These are phyloP conservation scores for Torymus texanus DNA, from an alignment of 2,888 invertebrate species.

Conservation along the genomic window DNA sequence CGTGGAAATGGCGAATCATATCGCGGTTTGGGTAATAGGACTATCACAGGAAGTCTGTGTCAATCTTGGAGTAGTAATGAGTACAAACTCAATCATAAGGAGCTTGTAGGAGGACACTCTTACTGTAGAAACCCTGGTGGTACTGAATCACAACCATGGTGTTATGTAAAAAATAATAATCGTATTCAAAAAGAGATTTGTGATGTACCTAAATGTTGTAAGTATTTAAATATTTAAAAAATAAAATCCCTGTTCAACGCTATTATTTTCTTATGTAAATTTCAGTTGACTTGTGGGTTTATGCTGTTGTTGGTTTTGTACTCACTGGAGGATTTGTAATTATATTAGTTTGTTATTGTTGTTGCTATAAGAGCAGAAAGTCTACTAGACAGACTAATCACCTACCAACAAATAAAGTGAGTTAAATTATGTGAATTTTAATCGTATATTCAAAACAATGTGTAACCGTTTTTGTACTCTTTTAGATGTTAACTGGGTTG, in stretches of 20 bases:
- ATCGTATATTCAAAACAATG: conserved; percentile 7
- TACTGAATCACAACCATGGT: conserved; percentile 90
- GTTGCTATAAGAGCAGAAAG: conserved; percentile 76
- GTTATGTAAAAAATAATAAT: conserved; percentile 84
- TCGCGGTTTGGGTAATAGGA: conserved; percentile 86
- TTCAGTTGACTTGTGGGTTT: conserved; percentile 88
- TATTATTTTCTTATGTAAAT: conserved; percentile 42
- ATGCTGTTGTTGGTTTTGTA: conserved; percentile 82
- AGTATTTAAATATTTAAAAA: conserved; percentile 64
- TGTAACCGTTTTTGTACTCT: conserved; percentile 10
- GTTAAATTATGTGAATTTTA: conserved; percentile 25
- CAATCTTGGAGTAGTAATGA: conserved; percentile 89
- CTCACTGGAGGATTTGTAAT: conserved; percentile 77
- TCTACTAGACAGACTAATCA: conserved; percentile 69
- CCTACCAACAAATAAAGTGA: conserved; percentile 71
- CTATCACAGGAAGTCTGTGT: conserved; percentile 85
- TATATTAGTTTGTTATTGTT: conserved; percentile 79
- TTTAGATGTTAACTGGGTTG: conserved; percentile 70
- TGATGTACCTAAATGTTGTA: conserved; percentile 90
- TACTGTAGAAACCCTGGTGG: conserved; percentile 94
- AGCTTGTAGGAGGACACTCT: conserved; percentile 90
- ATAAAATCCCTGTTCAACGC: too few relatives aligned
- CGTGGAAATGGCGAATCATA: conserved; percentile 91
- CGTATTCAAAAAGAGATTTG: conserved; percentile 88
- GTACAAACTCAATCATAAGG: conserved; percentile 86